Evolutionary conservation across 2,113 vertebrate genomes (phyloP), one percentile per base, ranked within the genome.

Genomic region (Oxyruncus cristatus): DNA sequence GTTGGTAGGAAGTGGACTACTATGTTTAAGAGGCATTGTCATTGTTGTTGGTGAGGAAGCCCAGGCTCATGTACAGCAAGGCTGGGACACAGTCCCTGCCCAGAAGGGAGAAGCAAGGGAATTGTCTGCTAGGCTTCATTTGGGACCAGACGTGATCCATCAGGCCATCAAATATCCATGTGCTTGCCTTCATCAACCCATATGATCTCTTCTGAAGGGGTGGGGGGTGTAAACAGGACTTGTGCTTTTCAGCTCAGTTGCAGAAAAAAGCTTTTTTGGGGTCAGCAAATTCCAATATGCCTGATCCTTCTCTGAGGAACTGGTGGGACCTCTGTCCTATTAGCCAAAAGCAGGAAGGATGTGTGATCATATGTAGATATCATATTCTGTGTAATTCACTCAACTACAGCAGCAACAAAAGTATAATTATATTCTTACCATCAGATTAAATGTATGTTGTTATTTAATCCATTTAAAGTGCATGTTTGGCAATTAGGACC

Each of bases 261-360:
- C 32, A 85, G 47, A 23, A 53, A 65, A 86, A n/a, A 14, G 1
- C 1, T 41, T 90, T 89, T 39, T 28, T 5, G 14, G 22, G 2
- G 7, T 44, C 44, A 56, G n/a, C 0, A 1, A 33, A 39, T 86
- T 39, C 46, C 42, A 70, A 59, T 0, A 0, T 9, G 50, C 15
- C 33, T 62, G 20, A 52, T 66, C 13, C 20, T 47, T 67, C 28
- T 62, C 53, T 55, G 39, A 68, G 53, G 19, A 79, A 4, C 17
- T 61, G 12, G 3, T 20, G 65, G 65, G 37, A 50, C 20, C 75
- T 65, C 70, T 76, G 27, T 75, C 15, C 10, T 63, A 4, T 23
- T 46, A 32, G 39, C 20, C 53, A 52, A 88, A 78, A 52, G 9
- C 23, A 93, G 58, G 35, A 65, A 53, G 37, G 27, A 35, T 50